These are phyloP conservation scores for Nanorana parkeri DNA, from an alignment of 2,113 vertebrate genomes.

Conservation along the genomic window DNA sequence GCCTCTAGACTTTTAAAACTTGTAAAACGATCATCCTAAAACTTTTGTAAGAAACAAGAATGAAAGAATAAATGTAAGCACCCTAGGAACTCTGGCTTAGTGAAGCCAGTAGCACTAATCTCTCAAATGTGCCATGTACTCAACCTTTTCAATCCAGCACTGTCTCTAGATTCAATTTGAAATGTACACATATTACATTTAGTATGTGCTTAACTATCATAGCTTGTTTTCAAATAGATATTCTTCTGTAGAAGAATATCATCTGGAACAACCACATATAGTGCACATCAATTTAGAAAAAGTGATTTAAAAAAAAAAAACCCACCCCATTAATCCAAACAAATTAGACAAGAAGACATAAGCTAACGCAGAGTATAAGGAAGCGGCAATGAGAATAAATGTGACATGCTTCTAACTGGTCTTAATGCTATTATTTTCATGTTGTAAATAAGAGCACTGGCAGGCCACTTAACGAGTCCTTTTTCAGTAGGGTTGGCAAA, in stretches of 20 bases:
- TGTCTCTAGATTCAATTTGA: conserved; percentile 11
- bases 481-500: too few relatives aligned
- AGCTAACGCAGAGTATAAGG: not conserved
- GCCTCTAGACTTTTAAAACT: not conserved
- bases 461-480: too few relatives aligned
- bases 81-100: not conserved
- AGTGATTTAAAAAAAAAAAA: not conserved
- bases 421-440: not conserved
- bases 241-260: not conserved
- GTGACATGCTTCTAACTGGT: not conserved
- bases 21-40: conserved; percentile 17
- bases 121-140: conserved; percentile 20
- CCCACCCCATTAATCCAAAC: not conserved
- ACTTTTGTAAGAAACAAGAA: not conserved
- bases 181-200: conserved; percentile 14
- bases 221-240: not conserved
- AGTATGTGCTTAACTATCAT: not conserved
- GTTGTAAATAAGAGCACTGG: too few relatives aligned
- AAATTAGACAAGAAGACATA: not conserved
- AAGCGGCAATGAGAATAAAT: not conserved
- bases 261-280: not conserved
- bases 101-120: conserved; percentile 2
- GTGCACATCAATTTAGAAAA: not conserved
- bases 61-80: conserved; percentile 4
- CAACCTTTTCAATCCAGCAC: not conserved